These are phyloP conservation scores for Erythrolamprus reginae DNA, from an alignment of 2,113 vertebrate genomes.

Conservation along the genomic window DNA sequence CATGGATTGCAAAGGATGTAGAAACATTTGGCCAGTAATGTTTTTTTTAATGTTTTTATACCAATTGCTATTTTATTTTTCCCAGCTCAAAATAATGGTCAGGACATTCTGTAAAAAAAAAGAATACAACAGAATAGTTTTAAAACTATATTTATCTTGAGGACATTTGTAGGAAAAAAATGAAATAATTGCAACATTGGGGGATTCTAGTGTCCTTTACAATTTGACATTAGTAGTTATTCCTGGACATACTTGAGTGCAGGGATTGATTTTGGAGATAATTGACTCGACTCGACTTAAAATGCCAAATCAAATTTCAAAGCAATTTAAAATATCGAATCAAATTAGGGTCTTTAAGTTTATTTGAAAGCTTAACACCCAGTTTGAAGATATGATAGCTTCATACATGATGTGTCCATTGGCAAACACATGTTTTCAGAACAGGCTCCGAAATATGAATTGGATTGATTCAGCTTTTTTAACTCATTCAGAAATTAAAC, in stretches of 20 bases:
- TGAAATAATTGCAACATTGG: neutral
- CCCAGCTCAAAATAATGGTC: neutral
- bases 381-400: neutral
- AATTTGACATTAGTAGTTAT: neutral
- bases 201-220: neutral
- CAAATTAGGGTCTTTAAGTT: neutral
- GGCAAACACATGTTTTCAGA: neutral
- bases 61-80: neutral
- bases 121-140: neutral
- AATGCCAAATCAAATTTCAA: neutral
- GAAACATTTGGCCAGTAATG: neutral
- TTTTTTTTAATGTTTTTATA: neutral
- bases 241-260: neutral
- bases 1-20: neutral
- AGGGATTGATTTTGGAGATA: neutral
- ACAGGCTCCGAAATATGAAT: neutral
- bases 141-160: neutral
- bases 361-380: neutral
- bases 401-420: neutral
- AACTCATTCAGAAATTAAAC: neutral
- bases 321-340: neutral
- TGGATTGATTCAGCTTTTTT: neutral
- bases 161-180: neutral
- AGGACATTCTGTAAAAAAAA: neutral
- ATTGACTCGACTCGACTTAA: neutral